These are phyloP conservation scores for Leucophenga maculata DNA, from an alignment of 2,888 invertebrate species.

Conservation along the genomic window DNA sequence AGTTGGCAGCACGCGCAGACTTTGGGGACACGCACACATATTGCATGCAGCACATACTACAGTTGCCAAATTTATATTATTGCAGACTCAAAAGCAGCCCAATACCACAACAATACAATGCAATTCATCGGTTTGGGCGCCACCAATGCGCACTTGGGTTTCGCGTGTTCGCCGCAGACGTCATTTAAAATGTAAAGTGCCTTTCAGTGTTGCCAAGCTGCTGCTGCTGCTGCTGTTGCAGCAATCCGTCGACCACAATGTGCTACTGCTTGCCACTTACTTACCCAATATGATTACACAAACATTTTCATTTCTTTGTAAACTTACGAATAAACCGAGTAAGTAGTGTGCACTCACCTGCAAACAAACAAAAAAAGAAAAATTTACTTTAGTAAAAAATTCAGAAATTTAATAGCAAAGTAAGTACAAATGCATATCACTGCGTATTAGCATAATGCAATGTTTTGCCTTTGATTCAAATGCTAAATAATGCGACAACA, in stretches of 20 bases:
- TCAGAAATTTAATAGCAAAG: neutral
- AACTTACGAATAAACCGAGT: neutral
- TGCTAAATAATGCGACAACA: neutral
- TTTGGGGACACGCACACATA: neutral
- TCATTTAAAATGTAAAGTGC: constrained; percentile 21
- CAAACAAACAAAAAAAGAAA: constrained; percentile 10
- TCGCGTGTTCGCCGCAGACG: neutral
- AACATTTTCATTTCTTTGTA: constrained; percentile 4
- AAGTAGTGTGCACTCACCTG: constrained; percentile 13
- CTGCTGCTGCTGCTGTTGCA: too few species aligned
- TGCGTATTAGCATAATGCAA: constrained; percentile 7
- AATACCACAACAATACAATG: neutral
- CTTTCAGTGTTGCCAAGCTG: constrained; percentile 18
- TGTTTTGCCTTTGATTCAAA: neutral
- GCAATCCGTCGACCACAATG: neutral
- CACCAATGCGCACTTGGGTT: neutral
- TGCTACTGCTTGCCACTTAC: constrained; percentile 14
- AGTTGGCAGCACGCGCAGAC: constrained; percentile 6
- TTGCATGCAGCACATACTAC: neutral
- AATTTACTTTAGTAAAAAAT: neutral
- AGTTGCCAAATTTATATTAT: neutral
- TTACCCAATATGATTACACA: constrained; percentile 4
- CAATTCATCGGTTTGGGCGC: neutral
- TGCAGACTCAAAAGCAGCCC: neutral
- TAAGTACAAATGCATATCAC: neutral